Evolutionary conservation across 2,113 vertebrate genomes (phyloP).

Genomic region (Pituophis catenifer): DNA sequence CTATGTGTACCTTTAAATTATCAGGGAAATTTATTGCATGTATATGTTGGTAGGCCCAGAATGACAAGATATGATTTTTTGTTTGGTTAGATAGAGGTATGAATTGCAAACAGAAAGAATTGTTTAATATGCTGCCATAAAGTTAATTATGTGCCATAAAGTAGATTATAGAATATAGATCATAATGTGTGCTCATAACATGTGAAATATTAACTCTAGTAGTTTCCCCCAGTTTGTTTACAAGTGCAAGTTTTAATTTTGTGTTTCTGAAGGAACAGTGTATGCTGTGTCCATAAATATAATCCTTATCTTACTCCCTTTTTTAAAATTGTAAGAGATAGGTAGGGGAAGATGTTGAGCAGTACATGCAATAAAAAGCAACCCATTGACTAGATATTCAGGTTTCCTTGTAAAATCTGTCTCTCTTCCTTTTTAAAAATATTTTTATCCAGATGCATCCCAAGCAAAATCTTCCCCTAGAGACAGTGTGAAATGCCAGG

Average conservation of each 20-base stretch:
- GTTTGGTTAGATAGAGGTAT: not conserved
- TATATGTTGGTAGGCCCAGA: not conserved
- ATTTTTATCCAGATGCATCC: conserved; percentile 62
- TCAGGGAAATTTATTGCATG: not conserved
- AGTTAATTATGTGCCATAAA: not conserved
- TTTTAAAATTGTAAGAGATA: not conserved
- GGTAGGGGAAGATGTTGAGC: not conserved
- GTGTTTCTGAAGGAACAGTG: not conserved
- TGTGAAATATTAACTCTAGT: not conserved
- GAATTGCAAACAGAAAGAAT: not conserved
- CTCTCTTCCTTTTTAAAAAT: not conserved
- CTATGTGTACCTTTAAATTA: not conserved
- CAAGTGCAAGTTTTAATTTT: not conserved
- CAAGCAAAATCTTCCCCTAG: conserved; percentile 69
- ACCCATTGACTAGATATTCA: not conserved
- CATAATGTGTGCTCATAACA: not conserved
- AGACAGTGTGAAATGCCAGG: conserved; percentile 69
- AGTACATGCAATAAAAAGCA: not conserved
- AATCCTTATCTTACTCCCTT: not conserved
- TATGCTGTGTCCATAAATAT: not conserved
- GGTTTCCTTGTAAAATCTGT: not conserved
- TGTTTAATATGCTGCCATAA: not conserved
- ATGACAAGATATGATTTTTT: not conserved
- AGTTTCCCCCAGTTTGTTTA: not conserved
- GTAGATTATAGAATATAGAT: not conserved